These are phyloP conservation scores for Sclerurus mexicanus DNA, from an alignment of 2,113 vertebrate genomes.

Conservation along the genomic window DNA sequence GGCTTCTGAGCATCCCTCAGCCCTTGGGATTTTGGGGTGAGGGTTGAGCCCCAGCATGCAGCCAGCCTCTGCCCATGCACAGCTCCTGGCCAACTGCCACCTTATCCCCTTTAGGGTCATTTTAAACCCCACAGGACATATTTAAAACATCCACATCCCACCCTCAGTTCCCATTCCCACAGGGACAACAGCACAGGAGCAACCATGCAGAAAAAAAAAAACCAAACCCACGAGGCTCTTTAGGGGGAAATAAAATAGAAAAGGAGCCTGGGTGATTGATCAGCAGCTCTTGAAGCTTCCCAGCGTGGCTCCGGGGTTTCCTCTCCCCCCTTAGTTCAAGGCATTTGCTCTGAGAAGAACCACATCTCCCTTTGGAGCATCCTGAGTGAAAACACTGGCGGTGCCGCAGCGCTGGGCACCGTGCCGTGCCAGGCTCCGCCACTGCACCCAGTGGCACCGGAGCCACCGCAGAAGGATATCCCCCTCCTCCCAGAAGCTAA, in stretches of 20 bases:
- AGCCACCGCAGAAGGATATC: not conserved
- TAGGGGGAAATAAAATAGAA: rapidly evolving
- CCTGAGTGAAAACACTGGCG: rapidly evolving
- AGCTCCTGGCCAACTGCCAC: not conserved
- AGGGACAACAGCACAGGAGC: not conserved
- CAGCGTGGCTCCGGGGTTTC: not conserved
- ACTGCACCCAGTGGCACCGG: not conserved
- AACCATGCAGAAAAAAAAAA: not conserved
- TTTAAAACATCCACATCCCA: not conserved
- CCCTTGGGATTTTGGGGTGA: not conserved
- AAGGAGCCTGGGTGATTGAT: not conserved
- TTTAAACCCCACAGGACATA: not conserved
- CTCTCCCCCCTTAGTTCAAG: rapidly evolving
- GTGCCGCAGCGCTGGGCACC: not conserved
- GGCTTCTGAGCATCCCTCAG: not conserved
- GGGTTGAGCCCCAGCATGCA: not conserved
- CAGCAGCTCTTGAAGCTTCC: rapidly evolving
- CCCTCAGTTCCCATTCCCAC: not conserved
- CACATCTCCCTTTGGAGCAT: not conserved
- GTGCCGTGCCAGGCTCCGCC: not conserved
- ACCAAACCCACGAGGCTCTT: not conserved
- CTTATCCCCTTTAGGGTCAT: rapidly evolving
- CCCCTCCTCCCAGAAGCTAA: constrained; percentile 25
- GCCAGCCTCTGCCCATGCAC: not conserved
- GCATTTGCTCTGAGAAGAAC: not conserved